phyloP scores from a whole-genome alignment of 2,113 vertebrate genomes.

The Triplophysa dalaica region DNA sequence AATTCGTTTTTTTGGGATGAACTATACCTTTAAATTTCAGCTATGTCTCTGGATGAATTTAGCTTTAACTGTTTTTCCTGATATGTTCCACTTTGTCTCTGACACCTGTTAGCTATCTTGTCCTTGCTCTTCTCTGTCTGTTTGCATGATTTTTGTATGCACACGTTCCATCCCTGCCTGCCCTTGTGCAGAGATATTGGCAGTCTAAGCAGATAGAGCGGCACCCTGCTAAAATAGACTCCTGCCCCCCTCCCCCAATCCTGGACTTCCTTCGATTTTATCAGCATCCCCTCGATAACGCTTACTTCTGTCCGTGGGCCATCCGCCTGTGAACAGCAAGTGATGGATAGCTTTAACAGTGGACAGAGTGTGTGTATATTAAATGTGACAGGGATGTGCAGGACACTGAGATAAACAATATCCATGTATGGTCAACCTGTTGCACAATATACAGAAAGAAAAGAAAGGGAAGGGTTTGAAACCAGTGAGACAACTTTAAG shows the following conservation, averaged over 20 bases:
- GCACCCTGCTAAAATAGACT: slow-evolving; percentile 46
- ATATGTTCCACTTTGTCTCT: slow-evolving; percentile 26
- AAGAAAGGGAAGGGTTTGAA: too few relatives aligned
- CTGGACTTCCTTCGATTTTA: slow-evolving; percentile 23
- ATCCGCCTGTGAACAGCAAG: slow-evolving; percentile 38
- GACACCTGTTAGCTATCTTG: slow-evolving; percentile 27
- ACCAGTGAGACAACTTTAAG: too few relatives aligned
- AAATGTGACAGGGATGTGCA: slow-evolving; percentile 31
- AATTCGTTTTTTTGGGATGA: too few relatives aligned
- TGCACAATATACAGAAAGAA: not conserved
- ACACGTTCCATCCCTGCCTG: slow-evolving; percentile 49
- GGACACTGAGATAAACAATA: slow-evolving; percentile 23
- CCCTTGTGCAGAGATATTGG: slow-evolving; percentile 44
- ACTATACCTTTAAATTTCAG: too few relatives aligned
- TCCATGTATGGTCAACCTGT: slow-evolving; percentile 45
- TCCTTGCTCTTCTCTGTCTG: slow-evolving; percentile 20
- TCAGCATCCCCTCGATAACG: slow-evolving; percentile 41
- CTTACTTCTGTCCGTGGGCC: slow-evolving; percentile 29
- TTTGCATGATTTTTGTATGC: slow-evolving; percentile 48
- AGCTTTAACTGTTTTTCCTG: not conserved
- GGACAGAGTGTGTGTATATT: slow-evolving; percentile 34
- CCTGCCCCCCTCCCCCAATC: slow-evolving; percentile 13
- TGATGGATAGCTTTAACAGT: slow-evolving; percentile 43
- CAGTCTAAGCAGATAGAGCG: slow-evolving; percentile 39
- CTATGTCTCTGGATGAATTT: not conserved